These are phyloP conservation scores for Caenorhabditis japonica DNA, from an alignment of 2,888 invertebrate species.

Conservation along the genomic window DNA sequence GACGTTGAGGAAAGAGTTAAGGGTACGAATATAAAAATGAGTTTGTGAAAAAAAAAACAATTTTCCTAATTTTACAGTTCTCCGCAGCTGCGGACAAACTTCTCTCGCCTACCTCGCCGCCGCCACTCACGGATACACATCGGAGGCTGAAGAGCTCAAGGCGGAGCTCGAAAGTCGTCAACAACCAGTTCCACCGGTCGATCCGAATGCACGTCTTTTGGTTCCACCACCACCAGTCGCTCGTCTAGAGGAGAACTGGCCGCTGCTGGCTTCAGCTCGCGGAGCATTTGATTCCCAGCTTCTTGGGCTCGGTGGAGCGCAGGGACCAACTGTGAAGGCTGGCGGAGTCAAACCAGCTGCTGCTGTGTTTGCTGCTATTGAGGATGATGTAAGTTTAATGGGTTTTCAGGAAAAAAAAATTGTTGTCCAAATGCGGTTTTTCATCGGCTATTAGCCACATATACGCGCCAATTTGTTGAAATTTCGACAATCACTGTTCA, in stretches of 20 bases:
- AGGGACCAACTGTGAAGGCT: constrained; percentile 25
- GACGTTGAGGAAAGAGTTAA: constrained; percentile 91
- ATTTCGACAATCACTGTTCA: too few species aligned
- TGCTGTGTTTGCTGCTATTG: constrained; percentile 80
- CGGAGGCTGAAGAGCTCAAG: constrained; percentile 85
- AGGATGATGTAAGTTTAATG: constrained; percentile 67
- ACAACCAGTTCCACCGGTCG: constrained; percentile 83
- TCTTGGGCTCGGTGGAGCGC: constrained; percentile 60
- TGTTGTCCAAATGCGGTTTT: too few species aligned
- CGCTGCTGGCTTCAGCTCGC: constrained; percentile 89
- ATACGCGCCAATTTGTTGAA: too few species aligned
- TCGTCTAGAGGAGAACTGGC: constrained; percentile 96
- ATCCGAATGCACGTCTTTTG: constrained; percentile 84
- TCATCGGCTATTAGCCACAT: too few species aligned
- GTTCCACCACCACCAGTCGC: constrained; percentile 90
- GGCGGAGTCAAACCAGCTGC: constrained; percentile 69
- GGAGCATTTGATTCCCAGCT: constrained; percentile 73
- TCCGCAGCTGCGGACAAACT: constrained; percentile 80
- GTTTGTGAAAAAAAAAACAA: neutral
- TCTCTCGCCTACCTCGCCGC: constrained; percentile 92
- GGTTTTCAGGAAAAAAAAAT: too few species aligned
- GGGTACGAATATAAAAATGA: constrained; percentile 73
- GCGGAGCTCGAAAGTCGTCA: constrained; percentile 69
- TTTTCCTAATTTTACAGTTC: constrained; percentile 79
- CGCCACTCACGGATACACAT: constrained; percentile 88